phyloP scores from a whole-genome alignment of 1,140 invertebrate species.

The Heliconius hermathena region DNA sequence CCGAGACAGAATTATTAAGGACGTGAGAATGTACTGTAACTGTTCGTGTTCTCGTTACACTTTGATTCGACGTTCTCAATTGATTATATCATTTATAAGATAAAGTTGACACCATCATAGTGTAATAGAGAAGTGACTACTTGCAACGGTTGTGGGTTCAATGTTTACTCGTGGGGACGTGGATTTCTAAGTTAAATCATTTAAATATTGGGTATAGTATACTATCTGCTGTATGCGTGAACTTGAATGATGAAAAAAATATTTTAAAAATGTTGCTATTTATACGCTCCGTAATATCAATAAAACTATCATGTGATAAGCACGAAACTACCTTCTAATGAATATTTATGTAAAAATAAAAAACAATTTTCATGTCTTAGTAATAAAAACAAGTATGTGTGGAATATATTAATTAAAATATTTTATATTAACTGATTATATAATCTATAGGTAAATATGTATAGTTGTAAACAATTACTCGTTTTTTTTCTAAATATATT shows the following conservation, averaged over 20 bases:
- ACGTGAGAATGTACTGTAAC: conserved; percentile 38
- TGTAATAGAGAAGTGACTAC: background rate
- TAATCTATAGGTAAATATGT: background rate
- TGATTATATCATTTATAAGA: conserved; percentile 2
- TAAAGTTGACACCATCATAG: background rate
- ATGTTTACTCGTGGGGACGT: background rate
- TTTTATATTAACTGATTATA: background rate
- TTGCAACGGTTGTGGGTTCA: background rate
- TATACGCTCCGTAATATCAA: too few relatives aligned
- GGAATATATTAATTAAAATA: background rate
- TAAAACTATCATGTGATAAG: background rate
- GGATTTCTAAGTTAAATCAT: too few relatives aligned
- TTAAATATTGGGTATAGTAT: too few relatives aligned
- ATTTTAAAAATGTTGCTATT: too few relatives aligned
- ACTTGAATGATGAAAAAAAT: too few relatives aligned
- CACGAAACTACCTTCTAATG: background rate
- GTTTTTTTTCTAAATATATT: background rate
- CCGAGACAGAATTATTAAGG: conserved; percentile 38
- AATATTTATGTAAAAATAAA: background rate
- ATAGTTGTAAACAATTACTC: background rate
- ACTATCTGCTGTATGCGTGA: too few relatives aligned
- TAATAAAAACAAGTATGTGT: background rate
- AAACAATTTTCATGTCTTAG: background rate
- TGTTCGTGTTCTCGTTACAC: conserved; percentile 44
- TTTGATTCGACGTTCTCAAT: conserved; percentile 45